Evolutionary conservation across 1,140 invertebrate species (phyloP), one percentile per base, ranked within the genome.

Genomic region (Brachionus asplanchnoidis): DNA sequence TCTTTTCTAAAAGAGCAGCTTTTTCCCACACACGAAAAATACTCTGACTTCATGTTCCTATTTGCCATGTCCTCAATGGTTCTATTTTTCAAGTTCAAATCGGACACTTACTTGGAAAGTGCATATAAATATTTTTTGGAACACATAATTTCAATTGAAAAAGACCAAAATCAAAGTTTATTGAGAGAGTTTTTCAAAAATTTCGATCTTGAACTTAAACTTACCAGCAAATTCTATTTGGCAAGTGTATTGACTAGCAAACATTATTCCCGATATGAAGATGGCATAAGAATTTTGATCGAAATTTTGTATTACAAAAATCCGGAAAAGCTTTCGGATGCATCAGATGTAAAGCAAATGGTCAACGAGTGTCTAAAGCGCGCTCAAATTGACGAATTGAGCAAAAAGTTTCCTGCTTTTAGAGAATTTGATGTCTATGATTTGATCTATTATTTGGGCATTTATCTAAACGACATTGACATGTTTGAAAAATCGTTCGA

Each of bases 341-440:
- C 12, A 20, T 40, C 36, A 2, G 73, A 77, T 77, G 20, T 50
- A 1, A 77, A 77, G 7, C 44, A 46, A 50, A 77, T 77, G 42
- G 44, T 77, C 6, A 50, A 77, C 20, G 73, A 77, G 17, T 46
- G 42, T 28, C 46, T 77, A 3, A 20, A 46, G 14, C 23, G 46
- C 3, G 32, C 40, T 6, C 23, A 77, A 77, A 26, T 77, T 1
- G 44, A 77, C 26, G 44, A 77, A 46, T 46, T 77, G 12, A 50
- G 42, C 23, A 46, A 77, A 77, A 26, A 50, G 20, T 77, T 77
- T 77, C 42, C 42, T n/a, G 8, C 46, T 3, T 77, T 50, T 32
- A 77, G 42, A 77, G 73, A 77, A 77, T 77, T 77, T 36, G 73
- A 77, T 77, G 40, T 77, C 1, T 77, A 77, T 23, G 73, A 77